A percentile compares a stretch with the other conserved stretches of the same genome.
Conservation (phyloP, 2,113 vertebrate species). For the Tenrec ecaudatus region DNA sequence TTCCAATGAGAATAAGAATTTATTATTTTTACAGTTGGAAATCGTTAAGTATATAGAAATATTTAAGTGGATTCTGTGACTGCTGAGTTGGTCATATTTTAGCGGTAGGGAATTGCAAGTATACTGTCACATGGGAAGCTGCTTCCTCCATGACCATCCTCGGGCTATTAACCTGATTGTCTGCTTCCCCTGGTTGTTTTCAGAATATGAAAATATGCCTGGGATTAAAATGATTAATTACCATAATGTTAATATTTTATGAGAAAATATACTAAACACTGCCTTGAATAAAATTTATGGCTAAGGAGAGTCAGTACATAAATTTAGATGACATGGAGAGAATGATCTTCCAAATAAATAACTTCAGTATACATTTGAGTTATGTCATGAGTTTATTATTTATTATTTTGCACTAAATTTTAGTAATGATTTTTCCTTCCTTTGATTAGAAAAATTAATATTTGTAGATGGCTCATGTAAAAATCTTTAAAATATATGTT, state of each 20-base stretch:
- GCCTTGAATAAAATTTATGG: conserved; percentile 57
- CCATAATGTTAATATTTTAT: conserved; percentile 66
- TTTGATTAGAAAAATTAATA: not conserved
- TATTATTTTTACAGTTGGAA: not conserved
- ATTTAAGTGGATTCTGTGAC: not conserved
- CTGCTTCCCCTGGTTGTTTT: not conserved
- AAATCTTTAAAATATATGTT: conserved; percentile 1
- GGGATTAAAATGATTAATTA: conserved; percentile 67
- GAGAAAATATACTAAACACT: conserved; percentile 78
- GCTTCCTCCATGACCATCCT: not conserved
- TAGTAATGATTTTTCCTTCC: conserved; percentile 6
- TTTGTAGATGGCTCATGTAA: conserved; percentile 29
- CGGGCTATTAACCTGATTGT: not conserved
- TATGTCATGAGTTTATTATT: conserved; percentile 3
- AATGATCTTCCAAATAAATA: conserved; percentile 16
- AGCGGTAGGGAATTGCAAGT: not conserved
- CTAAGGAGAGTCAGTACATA: conserved; percentile 65
- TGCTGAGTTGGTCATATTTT: not conserved
- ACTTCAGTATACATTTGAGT: conserved; percentile 11
- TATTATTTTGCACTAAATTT: conserved; percentile 42
- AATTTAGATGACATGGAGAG: conserved; percentile 53
- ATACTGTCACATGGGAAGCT: not conserved
- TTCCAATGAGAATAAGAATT: conserved; percentile 23
- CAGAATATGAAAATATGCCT: conserved; percentile 62
- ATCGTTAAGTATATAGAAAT: not conserved